Percentiles rank a stretch among this genome's conserved stretches.
Conservation (phyloP, 2,113 vertebrate species). For the Crotalus viridis region DNA sequence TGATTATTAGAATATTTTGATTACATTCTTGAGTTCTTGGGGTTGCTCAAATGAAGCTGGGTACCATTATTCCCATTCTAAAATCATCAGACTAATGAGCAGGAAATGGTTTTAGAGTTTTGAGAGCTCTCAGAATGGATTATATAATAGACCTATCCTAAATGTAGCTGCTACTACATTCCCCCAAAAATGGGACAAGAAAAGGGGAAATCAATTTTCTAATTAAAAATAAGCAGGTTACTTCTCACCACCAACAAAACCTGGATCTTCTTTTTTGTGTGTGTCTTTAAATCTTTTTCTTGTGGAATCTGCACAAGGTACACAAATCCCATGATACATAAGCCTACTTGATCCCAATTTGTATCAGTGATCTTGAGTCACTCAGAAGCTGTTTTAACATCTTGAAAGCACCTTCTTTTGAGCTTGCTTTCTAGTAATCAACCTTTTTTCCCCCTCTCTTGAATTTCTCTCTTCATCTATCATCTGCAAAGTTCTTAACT, state of each 20-base stretch:
- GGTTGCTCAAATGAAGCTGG: neutral
- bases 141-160: neutral
- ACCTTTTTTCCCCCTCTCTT: neutral
- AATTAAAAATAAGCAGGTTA: neutral
- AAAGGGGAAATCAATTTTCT: neutral
- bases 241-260: neutral
- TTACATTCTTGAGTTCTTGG: neutral
- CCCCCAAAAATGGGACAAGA: neutral
- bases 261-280: neutral
- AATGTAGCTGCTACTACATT: neutral
- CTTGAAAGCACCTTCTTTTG: neutral
- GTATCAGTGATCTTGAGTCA: neutral
- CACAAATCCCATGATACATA: neutral
- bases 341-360: neutral
- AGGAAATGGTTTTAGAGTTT: neutral
- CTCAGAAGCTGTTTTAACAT: neutral
- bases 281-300: neutral
- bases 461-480: neutral
- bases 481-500: neutral
- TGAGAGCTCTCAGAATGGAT: neutral
- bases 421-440: neutral
- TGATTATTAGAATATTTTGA: neutral
- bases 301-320: neutral
- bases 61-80: neutral
- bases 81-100: neutral